Evolutionary conservation across 2,888 invertebrate species (phyloP), one percentile per base, ranked within the genome.

Genomic region (Lithophane ornitopus): DNA sequence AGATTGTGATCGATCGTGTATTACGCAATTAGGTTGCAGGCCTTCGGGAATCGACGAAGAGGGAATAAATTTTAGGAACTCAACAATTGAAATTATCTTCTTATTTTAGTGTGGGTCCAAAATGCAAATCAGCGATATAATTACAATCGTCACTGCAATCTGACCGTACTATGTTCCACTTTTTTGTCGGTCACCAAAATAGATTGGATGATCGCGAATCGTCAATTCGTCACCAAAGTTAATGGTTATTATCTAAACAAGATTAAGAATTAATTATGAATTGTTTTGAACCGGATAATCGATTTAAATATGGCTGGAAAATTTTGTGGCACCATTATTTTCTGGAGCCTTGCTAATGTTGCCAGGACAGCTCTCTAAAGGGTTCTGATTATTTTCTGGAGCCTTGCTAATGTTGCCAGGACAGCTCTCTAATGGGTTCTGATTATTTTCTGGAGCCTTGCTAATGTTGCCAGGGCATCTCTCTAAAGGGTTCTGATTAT

Each of bases 181-280:
- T 74, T 80, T 87, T 85, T 78, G 65, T 49, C 58, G 22, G 39
- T 63, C 44, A 65, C 63, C 41, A 69, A 73, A 80, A 59, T 76
- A 76, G 67, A 80, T 70, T 63, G 34, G 65, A 56, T 72, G 46
- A 62, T 71, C 66, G 66, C 74, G 68, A 73, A 70, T 74, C 71
- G 71, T 16, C 49, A 63, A 72, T 82, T 78, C 54, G 62, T 74
- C 74, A 81, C 34, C 26, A 71, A 70, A 80, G 28, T 61, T 68
- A 54, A 54, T 75, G 70, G 59, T 68, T 52, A 62, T 52, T 79
- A 56, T 52, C 34, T 66, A 66, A 72, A 81, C 14, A 58, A 69
- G 56, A 63, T 78, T 58, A 63, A 28, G 1, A 11, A 34, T 78
- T 65, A 52, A 65, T 77, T 78, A 56, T 26, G 49, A 34, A 22